Evolutionary conservation across 2,797 vertebrate genomes (phyloP), one percentile per base, ranked within the genome.

Genomic region (Argentina silus): DNA sequence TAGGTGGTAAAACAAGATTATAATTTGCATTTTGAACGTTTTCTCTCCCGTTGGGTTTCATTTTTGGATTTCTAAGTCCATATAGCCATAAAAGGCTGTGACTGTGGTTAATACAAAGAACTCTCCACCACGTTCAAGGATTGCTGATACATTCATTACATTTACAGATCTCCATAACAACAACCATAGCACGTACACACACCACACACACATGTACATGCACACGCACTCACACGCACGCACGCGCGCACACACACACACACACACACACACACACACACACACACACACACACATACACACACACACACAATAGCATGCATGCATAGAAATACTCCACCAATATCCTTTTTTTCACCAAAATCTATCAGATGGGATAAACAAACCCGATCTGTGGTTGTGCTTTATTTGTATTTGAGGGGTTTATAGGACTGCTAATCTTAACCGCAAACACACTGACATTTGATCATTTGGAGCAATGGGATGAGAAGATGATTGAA

Each of bases 11-110:
- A 55, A 14, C 78, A 63, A 73, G 78, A 86, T 59, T 84, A 83
- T 73, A 81, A 93, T 92, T 92, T 88, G 87, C 90, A 91, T 93
- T 91, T 93, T 91, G 87, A 91, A 87, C 84, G 87, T 88, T 93
- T 93, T 92, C 84, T 76, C 73, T 77, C 78, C 82, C 81, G 78
- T 65, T 6, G 23, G 81, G 50, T 80, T 89, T 86, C 82, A 78
- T 87, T 80, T 87, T 56, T 73, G 63, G 44, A 14, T 51, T 88
- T 84, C 59, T 61, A 19, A 71, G 48, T 44, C 57, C 51, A 55
- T 48, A 43, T 15, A 88, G 86, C 81, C 74, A 79, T 81, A 81
- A 88, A 90, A 81, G 73, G 78, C 78, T 74, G 11, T 80, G 79
- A 80, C 74, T 84, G 84, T 81, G 55, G 79, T 83, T 70, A 81